Conservation (phyloP, 2,888 invertebrate genomes). For the Unio pictorum region DNA sequence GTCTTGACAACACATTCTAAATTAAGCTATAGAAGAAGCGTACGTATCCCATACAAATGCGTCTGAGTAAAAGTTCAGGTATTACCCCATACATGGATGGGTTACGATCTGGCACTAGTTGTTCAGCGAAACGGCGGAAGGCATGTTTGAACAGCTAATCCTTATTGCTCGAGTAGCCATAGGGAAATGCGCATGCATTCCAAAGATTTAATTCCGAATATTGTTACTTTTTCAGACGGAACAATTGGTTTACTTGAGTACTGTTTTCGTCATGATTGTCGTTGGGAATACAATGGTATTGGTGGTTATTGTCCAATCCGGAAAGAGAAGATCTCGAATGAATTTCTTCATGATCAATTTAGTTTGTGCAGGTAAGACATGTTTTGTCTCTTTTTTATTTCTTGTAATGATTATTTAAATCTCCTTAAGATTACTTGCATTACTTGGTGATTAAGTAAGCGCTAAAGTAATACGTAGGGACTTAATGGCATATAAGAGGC, state of each 20-base stretch:
- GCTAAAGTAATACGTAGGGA: too few species aligned
- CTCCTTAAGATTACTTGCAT: neutral
- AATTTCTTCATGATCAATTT: slow-evolving; percentile 96
- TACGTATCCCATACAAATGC: too few species aligned
- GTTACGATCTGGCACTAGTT: too few species aligned
- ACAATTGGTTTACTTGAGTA: slow-evolving; percentile 90
- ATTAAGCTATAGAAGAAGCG: too few species aligned
- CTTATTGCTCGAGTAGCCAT: too few species aligned
- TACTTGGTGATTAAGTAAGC: neutral
- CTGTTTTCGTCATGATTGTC: slow-evolving; percentile 88
- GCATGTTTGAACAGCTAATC: too few species aligned
- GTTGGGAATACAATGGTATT: slow-evolving; percentile 89
- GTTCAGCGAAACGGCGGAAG: too few species aligned
- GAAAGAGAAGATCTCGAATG: slow-evolving; percentile 89
- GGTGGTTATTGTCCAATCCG: slow-evolving; percentile 84
- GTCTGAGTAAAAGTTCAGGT: too few species aligned
- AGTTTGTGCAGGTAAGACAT: slow-evolving; percentile 86
- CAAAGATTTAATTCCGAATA: neutral
- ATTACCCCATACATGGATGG: too few species aligned
- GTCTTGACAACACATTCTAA: too few species aligned
- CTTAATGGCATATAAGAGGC: too few species aligned
- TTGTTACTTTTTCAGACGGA: slow-evolving; percentile 74
- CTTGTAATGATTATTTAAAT: neutral
- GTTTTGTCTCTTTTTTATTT: neutral
- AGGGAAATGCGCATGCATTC: too few species aligned